Conservation (phyloP, 1,140 invertebrate species). For the Trichogramma pretiosum region DNA sequence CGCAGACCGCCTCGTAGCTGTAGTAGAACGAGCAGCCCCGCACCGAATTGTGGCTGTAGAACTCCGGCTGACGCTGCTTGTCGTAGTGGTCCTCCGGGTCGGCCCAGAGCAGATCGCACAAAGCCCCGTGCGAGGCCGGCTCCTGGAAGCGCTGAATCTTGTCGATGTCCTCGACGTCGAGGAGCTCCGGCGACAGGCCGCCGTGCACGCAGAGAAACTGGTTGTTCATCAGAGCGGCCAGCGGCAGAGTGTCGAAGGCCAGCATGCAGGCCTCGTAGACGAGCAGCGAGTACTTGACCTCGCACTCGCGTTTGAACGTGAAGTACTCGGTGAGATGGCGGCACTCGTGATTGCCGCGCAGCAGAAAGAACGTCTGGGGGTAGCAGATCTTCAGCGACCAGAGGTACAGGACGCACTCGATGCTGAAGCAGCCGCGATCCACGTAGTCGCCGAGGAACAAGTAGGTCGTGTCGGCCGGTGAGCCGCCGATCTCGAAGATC, state of each 20-base stretch:
- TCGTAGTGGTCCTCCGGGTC: conserved; percentile 99
- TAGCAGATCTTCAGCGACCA: conserved; percentile 99
- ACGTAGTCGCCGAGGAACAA: background rate
- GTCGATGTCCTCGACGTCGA: conserved; percentile 97
- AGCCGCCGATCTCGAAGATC: conserved; percentile 96
- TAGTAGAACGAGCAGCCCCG: conserved; percentile 99
- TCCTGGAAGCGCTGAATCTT: conserved; percentile 99
- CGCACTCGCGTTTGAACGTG: conserved; percentile 99
- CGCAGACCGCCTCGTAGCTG: conserved; percentile 99
- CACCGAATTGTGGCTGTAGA: conserved; percentile 99
- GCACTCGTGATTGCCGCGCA: conserved; percentile 99
- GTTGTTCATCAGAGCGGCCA: conserved; percentile 99
- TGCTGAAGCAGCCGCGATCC: background rate
- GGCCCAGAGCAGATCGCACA: conserved; percentile 99
- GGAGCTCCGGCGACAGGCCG: conserved; percentile 97
- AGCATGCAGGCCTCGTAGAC: conserved; percentile 99
- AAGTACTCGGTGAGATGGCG: conserved; percentile 99
- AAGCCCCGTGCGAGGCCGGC: conserved; percentile 98
- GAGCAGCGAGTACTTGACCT: conserved; percentile 99
- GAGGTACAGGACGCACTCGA: conserved; percentile 94
- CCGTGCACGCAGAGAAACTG: conserved; percentile 99
- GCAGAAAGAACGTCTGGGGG: conserved; percentile 94
- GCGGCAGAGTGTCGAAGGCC: conserved; percentile 97
- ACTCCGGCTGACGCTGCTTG: conserved; percentile 98
- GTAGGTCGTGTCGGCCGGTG: background rate